A percentile compares a stretch with the other conserved stretches of the same genome.
Evolutionary conservation across 2,888 invertebrate genomes (phyloP).

Genomic region (Drosophila aldrichi): DNA sequence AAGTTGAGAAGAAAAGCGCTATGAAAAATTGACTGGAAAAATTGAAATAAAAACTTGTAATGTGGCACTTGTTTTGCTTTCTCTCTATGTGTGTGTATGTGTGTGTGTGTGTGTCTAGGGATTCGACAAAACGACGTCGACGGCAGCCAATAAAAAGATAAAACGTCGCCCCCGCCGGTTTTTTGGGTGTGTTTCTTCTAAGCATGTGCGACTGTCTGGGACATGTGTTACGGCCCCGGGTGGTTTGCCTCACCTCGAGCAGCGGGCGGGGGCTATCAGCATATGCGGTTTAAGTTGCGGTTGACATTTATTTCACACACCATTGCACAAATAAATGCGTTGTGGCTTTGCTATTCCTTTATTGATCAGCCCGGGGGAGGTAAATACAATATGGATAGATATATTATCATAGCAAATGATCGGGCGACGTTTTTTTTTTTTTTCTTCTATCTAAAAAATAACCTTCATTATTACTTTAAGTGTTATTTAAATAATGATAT

Average conservation of each 20-base stretch:
- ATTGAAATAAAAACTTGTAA: conserved; percentile 54
- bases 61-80: conserved; percentile 48
- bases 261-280: conserved; percentile 65
- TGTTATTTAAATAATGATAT: conserved; percentile 4
- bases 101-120: conserved; percentile 35
- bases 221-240: conserved; percentile 51
- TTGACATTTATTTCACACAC: conserved; percentile 80
- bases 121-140: conserved; percentile 28
- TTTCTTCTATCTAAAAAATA: background rate
- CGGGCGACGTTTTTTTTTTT: background rate
- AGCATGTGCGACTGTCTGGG: conserved; percentile 45
- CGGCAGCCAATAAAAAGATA: conserved; percentile 75
- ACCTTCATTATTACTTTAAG: background rate
- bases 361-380: conserved; percentile 33
- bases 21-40: conserved; percentile 57
- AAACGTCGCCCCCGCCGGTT: conserved; percentile 47
- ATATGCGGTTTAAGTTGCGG: conserved; percentile 80
- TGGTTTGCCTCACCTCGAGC: conserved; percentile 38
- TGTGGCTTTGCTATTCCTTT: conserved; percentile 58
- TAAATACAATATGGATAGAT: conserved; percentile 9
- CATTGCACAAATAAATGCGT: conserved; percentile 81
- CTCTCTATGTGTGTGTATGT: conserved; percentile 8
- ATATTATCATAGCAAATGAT: conserved; percentile 5
- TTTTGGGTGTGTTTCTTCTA: conserved; percentile 11
- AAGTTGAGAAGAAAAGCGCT: conserved; percentile 18